Evolutionary conservation across 2,888 invertebrate genomes (phyloP).

Genomic region (Clitarchus hookeri): DNA sequence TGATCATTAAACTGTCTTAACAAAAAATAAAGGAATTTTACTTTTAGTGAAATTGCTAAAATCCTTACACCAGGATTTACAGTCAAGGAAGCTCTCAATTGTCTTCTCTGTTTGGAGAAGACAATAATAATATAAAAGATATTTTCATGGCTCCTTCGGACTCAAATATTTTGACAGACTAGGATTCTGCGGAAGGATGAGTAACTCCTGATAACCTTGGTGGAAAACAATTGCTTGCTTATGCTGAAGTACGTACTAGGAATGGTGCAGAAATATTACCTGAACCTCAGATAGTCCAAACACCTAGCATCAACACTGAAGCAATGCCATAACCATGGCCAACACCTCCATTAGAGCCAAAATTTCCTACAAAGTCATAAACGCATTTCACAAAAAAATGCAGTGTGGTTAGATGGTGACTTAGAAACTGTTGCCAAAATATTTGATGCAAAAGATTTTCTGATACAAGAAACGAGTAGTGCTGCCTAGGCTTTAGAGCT

Average conservation of each 20-base stretch:
- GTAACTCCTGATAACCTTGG: not conserved
- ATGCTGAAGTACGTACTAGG: not conserved
- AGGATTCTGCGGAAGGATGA: not conserved
- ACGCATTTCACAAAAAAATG: not conserved
- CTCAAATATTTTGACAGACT: not conserved
- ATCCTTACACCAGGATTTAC: too few relatives aligned
- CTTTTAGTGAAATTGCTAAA: too few relatives aligned
- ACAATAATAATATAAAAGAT: not conserved
- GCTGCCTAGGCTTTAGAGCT: not conserved
- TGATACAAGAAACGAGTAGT: not conserved
- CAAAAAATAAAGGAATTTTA: too few relatives aligned
- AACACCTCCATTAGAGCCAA: not conserved
- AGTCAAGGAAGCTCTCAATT: too few relatives aligned
- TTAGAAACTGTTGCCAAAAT: too few relatives aligned
- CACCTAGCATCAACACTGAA: not conserved
- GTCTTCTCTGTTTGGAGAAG: not conserved
- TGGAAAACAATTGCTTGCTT: not conserved
- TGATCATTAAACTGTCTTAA: too few relatives aligned
- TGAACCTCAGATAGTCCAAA: too few relatives aligned
- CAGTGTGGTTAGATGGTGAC: not conserved
- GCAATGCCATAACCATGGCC: not conserved
- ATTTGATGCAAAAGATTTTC: too few relatives aligned
- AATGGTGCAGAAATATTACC: not conserved
- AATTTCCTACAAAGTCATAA: not conserved
- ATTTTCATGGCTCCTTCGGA: constrained; percentile 20